These are phyloP conservation scores for Bombus waltoni DNA, from an alignment of 1,140 invertebrate genomes.

Conservation along the genomic window DNA sequence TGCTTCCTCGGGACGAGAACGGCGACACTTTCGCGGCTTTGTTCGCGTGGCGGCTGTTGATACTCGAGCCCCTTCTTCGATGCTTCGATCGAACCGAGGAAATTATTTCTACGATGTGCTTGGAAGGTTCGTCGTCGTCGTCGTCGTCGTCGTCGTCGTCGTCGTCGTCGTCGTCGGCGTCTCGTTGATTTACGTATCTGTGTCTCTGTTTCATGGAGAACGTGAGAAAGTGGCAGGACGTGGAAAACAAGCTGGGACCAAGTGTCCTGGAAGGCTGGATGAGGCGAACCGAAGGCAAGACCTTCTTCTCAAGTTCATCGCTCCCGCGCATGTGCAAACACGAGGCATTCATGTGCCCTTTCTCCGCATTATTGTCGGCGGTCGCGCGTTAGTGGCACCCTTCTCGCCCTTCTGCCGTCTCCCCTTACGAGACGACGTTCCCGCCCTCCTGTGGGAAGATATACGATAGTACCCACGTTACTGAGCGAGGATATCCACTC, in stretches of 20 bases:
- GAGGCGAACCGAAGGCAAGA: conserved; percentile 8
- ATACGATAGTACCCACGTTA: conserved; percentile 52
- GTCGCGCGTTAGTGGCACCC: conserved; percentile 68
- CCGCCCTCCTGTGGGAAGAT: conserved; percentile 55
- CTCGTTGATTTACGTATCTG: too few relatives aligned
- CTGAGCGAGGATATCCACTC: conserved; percentile 41
- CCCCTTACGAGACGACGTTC: conserved; percentile 46
- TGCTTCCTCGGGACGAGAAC: conserved; percentile 37
- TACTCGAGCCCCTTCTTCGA: too few relatives aligned
- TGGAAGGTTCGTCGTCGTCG: too few relatives aligned
- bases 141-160: too few relatives aligned
- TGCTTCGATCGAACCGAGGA: too few relatives aligned
- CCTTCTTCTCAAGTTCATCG: conserved; percentile 77
- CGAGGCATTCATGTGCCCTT: conserved; percentile 69
- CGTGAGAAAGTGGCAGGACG: neutral
- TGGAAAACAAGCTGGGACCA: neutral
- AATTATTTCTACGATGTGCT: too few relatives aligned
- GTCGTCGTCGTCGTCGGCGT: too few relatives aligned
- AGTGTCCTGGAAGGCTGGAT: neutral
- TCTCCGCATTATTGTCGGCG: conserved; percentile 71
- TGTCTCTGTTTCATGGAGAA: neutral
- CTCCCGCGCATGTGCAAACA: conserved; percentile 77
- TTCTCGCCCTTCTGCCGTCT: conserved; percentile 64
- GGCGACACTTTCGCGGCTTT: conserved; percentile 37
- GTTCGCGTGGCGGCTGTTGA: neutral